Percentiles rank a stretch among this genome's conserved stretches.
These are phyloP conservation scores for Malurus elegans DNA, from an alignment of 2,113 vertebrate genomes.

Conservation along the genomic window DNA sequence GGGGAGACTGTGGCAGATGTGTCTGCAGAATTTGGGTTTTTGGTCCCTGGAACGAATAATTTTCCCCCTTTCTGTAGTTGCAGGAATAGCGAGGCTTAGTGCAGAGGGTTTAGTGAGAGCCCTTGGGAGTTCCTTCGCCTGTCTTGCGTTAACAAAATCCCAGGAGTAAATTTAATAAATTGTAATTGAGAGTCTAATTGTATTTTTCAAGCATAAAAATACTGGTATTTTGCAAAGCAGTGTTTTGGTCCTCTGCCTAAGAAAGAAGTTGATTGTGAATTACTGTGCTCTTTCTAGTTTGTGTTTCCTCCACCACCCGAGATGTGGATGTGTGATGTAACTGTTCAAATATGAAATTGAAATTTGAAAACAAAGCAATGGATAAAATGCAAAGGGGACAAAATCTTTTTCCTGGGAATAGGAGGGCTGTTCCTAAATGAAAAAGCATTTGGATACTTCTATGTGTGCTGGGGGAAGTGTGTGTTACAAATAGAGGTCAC, in stretches of 20 bases:
- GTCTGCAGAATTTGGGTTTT: slow-evolving; percentile 20
- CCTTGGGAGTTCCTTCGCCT: not conserved
- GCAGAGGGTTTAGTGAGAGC: not conserved
- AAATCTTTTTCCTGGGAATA: not conserved
- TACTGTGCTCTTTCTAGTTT: not conserved
- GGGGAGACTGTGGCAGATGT: not conserved
- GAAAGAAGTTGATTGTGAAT: not conserved
- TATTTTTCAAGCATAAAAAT: not conserved
- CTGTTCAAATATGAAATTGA: not conserved
- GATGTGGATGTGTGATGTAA: accelerated
- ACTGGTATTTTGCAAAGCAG: not conserved
- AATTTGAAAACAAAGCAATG: not conserved
- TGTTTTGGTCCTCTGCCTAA: not conserved
- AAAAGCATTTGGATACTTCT: not conserved
- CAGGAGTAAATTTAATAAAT: not conserved
- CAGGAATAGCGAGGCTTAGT: accelerated
- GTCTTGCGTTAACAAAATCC: not conserved
- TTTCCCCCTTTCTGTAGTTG: not conserved
- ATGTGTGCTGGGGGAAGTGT: not conserved
- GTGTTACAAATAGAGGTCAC: not conserved
- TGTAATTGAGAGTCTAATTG: slow-evolving; percentile 2
- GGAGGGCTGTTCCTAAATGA: not conserved
- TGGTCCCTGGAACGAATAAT: not conserved
- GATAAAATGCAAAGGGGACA: not conserved
- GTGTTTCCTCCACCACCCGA: accelerated